Conservation (phyloP, 2,888 invertebrate species). For the Rhorus exstirpatorius region DNA sequence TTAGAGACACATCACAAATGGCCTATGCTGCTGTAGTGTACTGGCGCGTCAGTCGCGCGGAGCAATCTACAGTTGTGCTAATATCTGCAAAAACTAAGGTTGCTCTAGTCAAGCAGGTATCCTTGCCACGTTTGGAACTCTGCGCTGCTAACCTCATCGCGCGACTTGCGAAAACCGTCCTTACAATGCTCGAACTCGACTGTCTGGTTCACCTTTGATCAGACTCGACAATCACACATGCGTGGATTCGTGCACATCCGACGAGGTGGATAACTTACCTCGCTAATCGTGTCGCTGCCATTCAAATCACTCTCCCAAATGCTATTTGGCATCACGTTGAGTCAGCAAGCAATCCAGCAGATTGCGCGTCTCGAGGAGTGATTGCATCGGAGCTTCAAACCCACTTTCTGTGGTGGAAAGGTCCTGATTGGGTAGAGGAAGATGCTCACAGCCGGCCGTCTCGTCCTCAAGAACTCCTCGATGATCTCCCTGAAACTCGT, state of each 20-base stretch:
- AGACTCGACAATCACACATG: constrained; percentile 51
- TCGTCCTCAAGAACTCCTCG: neutral
- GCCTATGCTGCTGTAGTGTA: constrained; percentile 47
- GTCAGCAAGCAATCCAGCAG: constrained; percentile 45
- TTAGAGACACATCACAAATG: constrained; percentile 31
- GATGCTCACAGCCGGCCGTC: constrained; percentile 11
- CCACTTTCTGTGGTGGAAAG: constrained; percentile 50
- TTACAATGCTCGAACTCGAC: constrained; percentile 2
- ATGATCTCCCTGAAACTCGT: neutral
- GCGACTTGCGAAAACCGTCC: neutral
- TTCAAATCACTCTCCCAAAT: constrained; percentile 15
- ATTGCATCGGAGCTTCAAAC: neutral
- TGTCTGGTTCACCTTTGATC: constrained; percentile 45
- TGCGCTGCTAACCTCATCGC: constrained; percentile 40
- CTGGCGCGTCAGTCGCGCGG: neutral
- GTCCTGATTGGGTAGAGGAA: constrained; percentile 47
- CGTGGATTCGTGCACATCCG: constrained; percentile 41
- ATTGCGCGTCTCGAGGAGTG: neutral
- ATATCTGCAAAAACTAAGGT: constrained; percentile 30
- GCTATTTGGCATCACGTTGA: constrained; percentile 47
- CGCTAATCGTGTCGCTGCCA: constrained; percentile 49
- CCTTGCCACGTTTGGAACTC: constrained; percentile 33
- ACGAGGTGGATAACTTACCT: constrained; percentile 51
- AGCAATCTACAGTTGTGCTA: neutral
- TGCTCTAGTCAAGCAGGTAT: constrained; percentile 32